phyloP scores from a whole-genome alignment of 1,140 invertebrate species.

The Agraylea sexmaculata region DNA sequence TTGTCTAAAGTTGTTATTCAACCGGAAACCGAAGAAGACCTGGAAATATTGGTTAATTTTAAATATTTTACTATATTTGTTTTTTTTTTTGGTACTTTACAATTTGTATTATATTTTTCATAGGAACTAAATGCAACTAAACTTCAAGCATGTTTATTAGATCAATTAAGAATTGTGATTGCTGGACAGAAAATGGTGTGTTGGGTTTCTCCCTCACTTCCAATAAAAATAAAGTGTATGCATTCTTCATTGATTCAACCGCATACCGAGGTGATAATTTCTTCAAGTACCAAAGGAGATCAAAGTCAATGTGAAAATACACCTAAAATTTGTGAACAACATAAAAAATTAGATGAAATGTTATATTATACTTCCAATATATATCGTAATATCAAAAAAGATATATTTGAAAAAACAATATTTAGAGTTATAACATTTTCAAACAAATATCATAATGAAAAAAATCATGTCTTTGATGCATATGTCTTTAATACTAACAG shows the following conservation, averaged over 20 bases:
- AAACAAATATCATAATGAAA: constrained; percentile 34
- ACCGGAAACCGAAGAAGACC: constrained; percentile 38
- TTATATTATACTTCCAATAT: too few species aligned
- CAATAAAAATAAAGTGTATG: constrained; percentile 25
- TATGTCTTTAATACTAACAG: constrained; percentile 35
- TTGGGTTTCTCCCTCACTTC: constrained; percentile 41
- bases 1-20: constrained; percentile 31
- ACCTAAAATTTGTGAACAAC: too few species aligned
- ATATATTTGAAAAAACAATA: too few species aligned
- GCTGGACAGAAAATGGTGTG: constrained; percentile 41
- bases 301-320: too few species aligned
- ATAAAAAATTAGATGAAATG: too few species aligned
- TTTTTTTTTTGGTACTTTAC: constrained; percentile 6
- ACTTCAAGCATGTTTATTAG: constrained; percentile 40
- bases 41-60: constrained; percentile 34
- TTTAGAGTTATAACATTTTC: too few species aligned
- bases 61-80: constrained; percentile 9
- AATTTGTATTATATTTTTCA: constrained; percentile 14
- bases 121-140: constrained; percentile 42
- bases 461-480: constrained; percentile 34
- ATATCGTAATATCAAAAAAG: too few species aligned
- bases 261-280: constrained; percentile 15
- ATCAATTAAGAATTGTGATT: constrained; percentile 41
- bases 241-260: constrained; percentile 15
- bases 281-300: too few species aligned